Evolutionary conservation across 2,888 invertebrate genomes (phyloP).

Genomic region (Drosophila affinis): DNA sequence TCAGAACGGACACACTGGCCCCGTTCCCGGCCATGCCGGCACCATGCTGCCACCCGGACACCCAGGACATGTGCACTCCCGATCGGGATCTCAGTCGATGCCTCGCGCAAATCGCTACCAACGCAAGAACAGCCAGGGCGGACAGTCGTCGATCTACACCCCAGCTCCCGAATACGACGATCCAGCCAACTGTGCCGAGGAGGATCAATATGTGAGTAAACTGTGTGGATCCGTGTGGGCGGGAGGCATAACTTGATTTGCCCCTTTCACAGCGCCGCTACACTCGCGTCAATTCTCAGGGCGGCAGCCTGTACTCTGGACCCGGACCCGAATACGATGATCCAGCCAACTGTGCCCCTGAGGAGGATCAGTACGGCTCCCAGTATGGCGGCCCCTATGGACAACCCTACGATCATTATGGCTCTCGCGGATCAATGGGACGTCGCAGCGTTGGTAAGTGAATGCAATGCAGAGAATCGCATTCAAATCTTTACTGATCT

Average conservation of each 20-base stretch:
- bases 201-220: constrained; percentile 91
- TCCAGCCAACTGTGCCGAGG: constrained; percentile 95
- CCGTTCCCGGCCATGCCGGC: constrained; percentile 89
- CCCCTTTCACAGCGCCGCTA: constrained; percentile 86
- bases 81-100: constrained; percentile 95
- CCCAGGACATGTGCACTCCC: constrained; percentile 90
- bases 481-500: neutral
- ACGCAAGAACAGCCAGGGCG: constrained; percentile 90
- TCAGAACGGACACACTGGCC: constrained; percentile 86
- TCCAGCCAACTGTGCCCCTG: constrained; percentile 95
- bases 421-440: constrained; percentile 93
- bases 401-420: constrained; percentile 95
- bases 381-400: constrained; percentile 90
- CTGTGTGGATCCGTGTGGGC: neutral
- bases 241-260: neutral
- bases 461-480: neutral
- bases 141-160: constrained; percentile 92
- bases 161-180: constrained; percentile 96
- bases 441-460: constrained; percentile 85
- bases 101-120: constrained; percentile 90
- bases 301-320: constrained; percentile 86
- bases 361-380: constrained; percentile 95
- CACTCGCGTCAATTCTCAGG: constrained; percentile 88
- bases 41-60: constrained; percentile 92
- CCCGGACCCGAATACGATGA: constrained; percentile 95